Base-by-base conservation (phyloP, 2,113 vertebrate genomes). In the Gambusia affinis region DNA sequence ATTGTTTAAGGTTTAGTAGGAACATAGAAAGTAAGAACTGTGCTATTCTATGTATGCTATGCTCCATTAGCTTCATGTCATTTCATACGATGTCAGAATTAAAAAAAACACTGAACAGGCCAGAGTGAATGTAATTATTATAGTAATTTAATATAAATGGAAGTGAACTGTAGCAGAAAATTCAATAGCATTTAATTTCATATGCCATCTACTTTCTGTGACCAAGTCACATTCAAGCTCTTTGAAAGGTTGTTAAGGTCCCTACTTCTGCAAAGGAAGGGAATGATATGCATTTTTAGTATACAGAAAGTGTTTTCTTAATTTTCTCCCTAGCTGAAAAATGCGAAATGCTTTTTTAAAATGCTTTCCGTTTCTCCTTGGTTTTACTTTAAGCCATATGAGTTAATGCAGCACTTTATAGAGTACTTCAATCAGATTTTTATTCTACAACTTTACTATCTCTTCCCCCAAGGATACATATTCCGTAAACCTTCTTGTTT, bases 401-500 rank as follows among this genome's bases (percentile, higher is more conserved):
- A 57, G 67, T 63, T 85, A 64, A 67, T 78, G 24, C 60, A 44
- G 35, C 60, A 22, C 72, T 81, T 87, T 35, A 67, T 61, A 8
- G 30, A 82, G 44, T 79, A 77, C 28, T 8, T 65, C 70, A 37
- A 73, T 76, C 74, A 78, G 42, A 81, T 80, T 81, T 82, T 47
- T 70, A 76, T 82, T 79, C 68, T 57, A 65, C 63, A 75, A 70
- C 78, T 64, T 37, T 63, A 60, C 73, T 39, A 29, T 68, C 79
- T 80, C 72, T 67, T 67, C 70, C 76, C 76, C 70, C 8, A 37
- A 75, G 72, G 83, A 87, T 61, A 60, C 79, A 77, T 61, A 79
- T 67, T 72, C 64, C 82, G 67, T 67, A 80, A 85, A 82, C 69
- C 44, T 64, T 24, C 39, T 72, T 84, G 80, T 92, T 86, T 88